Base-by-base conservation (phyloP, 2,797 vertebrate genomes). In the Lutjanus campechanus region DNA sequence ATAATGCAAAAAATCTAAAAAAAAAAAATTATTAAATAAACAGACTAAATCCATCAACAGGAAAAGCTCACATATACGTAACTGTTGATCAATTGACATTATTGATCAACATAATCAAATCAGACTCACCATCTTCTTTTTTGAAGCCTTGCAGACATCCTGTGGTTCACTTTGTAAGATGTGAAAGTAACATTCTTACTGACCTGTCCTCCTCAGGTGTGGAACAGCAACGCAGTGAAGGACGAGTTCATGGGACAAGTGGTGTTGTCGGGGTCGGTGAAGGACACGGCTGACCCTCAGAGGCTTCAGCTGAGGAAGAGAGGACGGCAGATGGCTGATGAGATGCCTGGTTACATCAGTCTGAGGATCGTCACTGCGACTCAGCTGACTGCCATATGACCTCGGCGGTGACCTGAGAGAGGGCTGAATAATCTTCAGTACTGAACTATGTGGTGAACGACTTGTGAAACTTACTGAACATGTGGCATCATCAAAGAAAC, bases 181-280 rank as follows among this genome's bases (percentile, higher is more conserved):
- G 7, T 41, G 16, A 25, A 13, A 5, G 25, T 36, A 13, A 22
- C 7, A 9, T 1, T 40, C 15, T 55, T 9, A 19, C 19, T 53
- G 29, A 12, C 47, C 51, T 56, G 5, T 78, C 20, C 29, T 68
- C 60, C 25, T 75, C 85, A 99, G 98, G 94, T 99, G n/a, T 99
- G 98, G 98, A 96, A 97, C 94, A 96, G 95, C 78, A 95, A 92
- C 0, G 55, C 94, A 1, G 90, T 97, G 41, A 92, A 96, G 25
- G 96, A 98, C 83, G 93, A 92, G 83, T 96, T 99, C 64, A 92
- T 99, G 85, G 98, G 98, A 50, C 96, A 98, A 83, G 96, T 97
- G 40, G 93, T 95, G 73, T 77, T 99, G 87, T 78, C 96, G 2
- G 97, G 96, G 0, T 88, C 91, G 3, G 94, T 91, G 53, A 90